Base-by-base conservation (phyloP, 2,888 invertebrate species). In the Embidobia sp. region DNA sequence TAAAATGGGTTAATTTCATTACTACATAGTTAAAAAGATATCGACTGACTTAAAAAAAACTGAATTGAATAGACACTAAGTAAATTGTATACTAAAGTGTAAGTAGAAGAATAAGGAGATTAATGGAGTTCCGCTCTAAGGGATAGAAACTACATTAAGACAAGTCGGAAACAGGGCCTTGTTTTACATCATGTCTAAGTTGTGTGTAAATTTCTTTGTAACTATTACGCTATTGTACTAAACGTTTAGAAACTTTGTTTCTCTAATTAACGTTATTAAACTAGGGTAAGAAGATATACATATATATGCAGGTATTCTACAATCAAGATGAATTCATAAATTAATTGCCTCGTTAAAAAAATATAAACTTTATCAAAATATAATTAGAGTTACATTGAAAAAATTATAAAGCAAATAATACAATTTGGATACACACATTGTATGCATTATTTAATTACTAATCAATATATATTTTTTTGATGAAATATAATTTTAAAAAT, bases 131-230 rank as follows among this genome's bases (percentile, higher is more conserved):
- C n/a, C n/a, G n/a, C 31, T 64, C 29, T 31, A 16, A 29, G 7
- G 31, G 11, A 51, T 51, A 40, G 51, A 51, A 64, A 51, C 63
- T 51, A 7, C 49, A 40, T 64, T 51, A 51, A 51, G 37, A 22
- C 15, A 13, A 51, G 22, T 31, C 40, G 19, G 15, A 29, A 37
- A 40, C 40, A 22, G 29, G 22, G 31, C 40, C 63, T 64, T 40
- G 51, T 42, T 53, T 64, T 33, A 35, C 51, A 64, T 53, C 18
- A 16, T 44, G 64, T 33, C 26, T 53, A 42, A 64, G 31, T 51
- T 64, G 15, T 49, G 11, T 19, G 19, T 13, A 10, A 40, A 64
- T 42, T 48, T 42, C 31, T 42, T 64, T 33, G 16, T 11, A 19
- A 40, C 15, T 63, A 19, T 49, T n/a, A 7, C 15, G 7, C n/a